Conservation (phyloP, 2,113 vertebrate genomes). For the Anarrhichthys ocellatus region DNA sequence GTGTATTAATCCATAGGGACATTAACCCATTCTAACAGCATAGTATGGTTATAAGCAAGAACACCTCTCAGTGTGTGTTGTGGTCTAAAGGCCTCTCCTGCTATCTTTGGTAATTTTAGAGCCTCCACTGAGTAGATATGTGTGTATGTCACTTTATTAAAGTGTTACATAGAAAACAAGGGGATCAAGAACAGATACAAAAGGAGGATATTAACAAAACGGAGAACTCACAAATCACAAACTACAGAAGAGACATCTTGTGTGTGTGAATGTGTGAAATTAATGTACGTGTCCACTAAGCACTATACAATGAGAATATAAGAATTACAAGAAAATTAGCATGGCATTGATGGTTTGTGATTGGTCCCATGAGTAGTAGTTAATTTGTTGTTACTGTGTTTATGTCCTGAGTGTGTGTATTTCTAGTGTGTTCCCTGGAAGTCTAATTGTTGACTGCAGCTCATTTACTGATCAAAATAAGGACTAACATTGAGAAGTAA, state of each 20-base stretch:
- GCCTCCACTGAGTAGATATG: slow-evolving; percentile 3
- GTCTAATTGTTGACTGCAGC: slow-evolving; percentile 32
- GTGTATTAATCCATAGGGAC: slow-evolving; percentile 28
- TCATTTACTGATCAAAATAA: slow-evolving; percentile 50
- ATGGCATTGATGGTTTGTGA: slow-evolving; percentile 4
- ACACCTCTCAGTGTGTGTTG: slow-evolving; percentile 27
- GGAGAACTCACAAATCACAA: background rate
- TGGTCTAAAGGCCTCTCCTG: slow-evolving; percentile 41
- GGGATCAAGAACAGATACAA: slow-evolving; percentile 3
- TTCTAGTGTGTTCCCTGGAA: slow-evolving; percentile 17
- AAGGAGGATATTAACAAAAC: background rate
- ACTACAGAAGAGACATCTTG: background rate
- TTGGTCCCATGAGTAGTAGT: background rate
- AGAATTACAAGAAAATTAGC: background rate
- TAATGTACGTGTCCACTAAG: slow-evolving; percentile 4
- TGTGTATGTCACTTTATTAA: slow-evolving; percentile 7
- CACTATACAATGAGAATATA: slow-evolving; percentile 4
- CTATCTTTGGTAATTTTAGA: slow-evolving; percentile 39
- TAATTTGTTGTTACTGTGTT: slow-evolving; percentile 5
- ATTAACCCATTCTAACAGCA: slow-evolving; percentile 18
- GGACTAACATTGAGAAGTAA: slow-evolving; percentile 45
- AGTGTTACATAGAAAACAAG: slow-evolving; percentile 20
- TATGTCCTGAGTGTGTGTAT: background rate
- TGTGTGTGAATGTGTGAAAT: slow-evolving; percentile 20
- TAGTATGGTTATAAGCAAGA: slow-evolving; percentile 25